phyloP scores from a whole-genome alignment of 1,140 invertebrate genomes.

The Mylabris phalerata region DNA sequence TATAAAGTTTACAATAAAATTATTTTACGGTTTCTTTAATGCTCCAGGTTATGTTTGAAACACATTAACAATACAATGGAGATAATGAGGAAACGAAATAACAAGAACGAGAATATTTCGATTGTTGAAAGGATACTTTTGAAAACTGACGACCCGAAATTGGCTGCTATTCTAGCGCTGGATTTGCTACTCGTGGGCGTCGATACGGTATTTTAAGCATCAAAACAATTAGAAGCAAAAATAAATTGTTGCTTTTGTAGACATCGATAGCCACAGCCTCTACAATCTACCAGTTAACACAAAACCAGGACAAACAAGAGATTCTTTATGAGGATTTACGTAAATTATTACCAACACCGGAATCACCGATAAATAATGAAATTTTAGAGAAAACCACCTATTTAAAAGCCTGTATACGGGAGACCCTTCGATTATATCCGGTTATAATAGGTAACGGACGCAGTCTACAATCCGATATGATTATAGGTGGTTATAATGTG shows the following conservation, averaged over 20 bases:
- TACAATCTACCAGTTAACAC: slow-evolving; percentile 71
- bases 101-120: slow-evolving; percentile 47
- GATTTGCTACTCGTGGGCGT: slow-evolving; percentile 83
- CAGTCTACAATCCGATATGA: slow-evolving; percentile 67
- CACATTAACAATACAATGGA: slow-evolving; percentile 49
- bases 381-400: slow-evolving; percentile 68
- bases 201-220: slow-evolving; percentile 60
- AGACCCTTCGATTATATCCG: slow-evolving; percentile 80
- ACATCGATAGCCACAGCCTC: slow-evolving; percentile 73
- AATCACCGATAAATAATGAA: slow-evolving; percentile 52
- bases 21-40: slow-evolving; percentile 4
- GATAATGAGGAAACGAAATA: slow-evolving; percentile 43
- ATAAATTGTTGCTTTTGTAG: slow-evolving; percentile 42
- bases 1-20: neutral
- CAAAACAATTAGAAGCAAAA: slow-evolving; percentile 2
- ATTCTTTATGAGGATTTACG: slow-evolving; percentile 64
- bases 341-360: slow-evolving; percentile 48
- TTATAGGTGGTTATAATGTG: slow-evolving; percentile 74
- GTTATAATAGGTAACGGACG: slow-evolving; percentile 83
- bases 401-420: slow-evolving; percentile 82
- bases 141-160: slow-evolving; percentile 56
- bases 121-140: slow-evolving; percentile 57
- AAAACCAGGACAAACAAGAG: slow-evolving; percentile 66
- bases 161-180: slow-evolving; percentile 68
- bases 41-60: slow-evolving; percentile 34